Evolutionary conservation across 2,888 invertebrate species (phyloP).

Genomic region (Epirrhoe alternata): DNA sequence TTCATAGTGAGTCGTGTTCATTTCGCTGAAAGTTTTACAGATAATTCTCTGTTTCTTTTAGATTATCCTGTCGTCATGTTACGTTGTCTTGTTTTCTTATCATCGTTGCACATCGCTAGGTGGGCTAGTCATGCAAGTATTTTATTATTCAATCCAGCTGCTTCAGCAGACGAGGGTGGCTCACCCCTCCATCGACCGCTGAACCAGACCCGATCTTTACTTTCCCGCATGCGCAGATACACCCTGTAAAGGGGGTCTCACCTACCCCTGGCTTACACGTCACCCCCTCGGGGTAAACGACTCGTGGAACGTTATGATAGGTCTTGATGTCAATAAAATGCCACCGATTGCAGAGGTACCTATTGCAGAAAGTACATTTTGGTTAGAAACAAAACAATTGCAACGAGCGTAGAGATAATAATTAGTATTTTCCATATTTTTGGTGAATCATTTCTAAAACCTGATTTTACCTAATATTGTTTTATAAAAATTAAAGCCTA

Average conservation of each 20-base stretch:
- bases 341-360: constrained; percentile 21
- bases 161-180: constrained; percentile 32
- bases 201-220: constrained; percentile 53
- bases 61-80: not conserved
- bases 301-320: constrained; percentile 76
- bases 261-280: constrained; percentile 62
- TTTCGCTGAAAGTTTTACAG: not conserved
- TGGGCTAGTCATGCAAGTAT: constrained; percentile 32
- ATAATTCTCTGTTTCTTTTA: not conserved
- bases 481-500: not conserved
- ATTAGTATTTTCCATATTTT: not conserved
- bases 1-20: too few species aligned
- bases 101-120: constrained; percentile 17
- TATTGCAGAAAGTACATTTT: constrained; percentile 9
- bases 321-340: constrained; percentile 58
- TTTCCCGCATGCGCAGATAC: constrained; percentile 58
- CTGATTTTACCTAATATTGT: not conserved
- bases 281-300: constrained; percentile 72
- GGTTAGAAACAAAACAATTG: not conserved
- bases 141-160: constrained; percentile 37
- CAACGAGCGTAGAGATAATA: not conserved
- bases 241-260: constrained; percentile 44
- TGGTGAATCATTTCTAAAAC: not conserved
- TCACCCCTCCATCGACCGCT: constrained; percentile 51
- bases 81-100: not conserved